These are phyloP conservation scores for Pterois miles DNA, from an alignment of 2,797 vertebrate species.

Conservation along the genomic window DNA sequence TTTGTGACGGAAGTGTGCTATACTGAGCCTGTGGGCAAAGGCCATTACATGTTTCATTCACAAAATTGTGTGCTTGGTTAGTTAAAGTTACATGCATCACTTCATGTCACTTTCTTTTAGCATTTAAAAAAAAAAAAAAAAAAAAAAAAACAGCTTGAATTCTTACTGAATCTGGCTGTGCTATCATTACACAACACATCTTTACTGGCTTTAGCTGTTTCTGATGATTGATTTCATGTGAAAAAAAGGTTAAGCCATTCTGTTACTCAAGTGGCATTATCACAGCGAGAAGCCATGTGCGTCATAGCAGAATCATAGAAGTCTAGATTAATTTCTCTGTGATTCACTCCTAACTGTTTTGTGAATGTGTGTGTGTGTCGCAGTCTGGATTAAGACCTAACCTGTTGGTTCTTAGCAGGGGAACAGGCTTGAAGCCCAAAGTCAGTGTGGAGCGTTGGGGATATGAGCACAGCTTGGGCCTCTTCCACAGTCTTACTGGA, in stretches of 20 bases:
- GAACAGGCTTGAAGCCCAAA: constrained; percentile 5
- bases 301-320: background rate
- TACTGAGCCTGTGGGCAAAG: background rate
- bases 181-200: background rate
- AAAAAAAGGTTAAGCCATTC: background rate
- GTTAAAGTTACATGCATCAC: background rate
- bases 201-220: background rate
- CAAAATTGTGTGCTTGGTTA: background rate
- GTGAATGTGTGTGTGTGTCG: background rate
- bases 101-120: background rate
- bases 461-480: constrained; percentile 15
- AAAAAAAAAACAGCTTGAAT: background rate
- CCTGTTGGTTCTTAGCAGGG: constrained; percentile 51
- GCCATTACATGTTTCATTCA: constrained; percentile 1
- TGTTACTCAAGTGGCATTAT: background rate
- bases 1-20: background rate
- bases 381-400: constrained; percentile 25
- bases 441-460: background rate
- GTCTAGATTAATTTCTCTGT: background rate
- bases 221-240: background rate
- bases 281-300: background rate
- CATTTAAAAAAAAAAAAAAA: background rate
- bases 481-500: constrained; percentile 14
- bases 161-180: background rate
- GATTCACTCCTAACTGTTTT: background rate